A percentile compares a stretch with the other conserved stretches of the same genome.
Evolutionary conservation across 1,140 invertebrate species (phyloP).

Genomic region (Hermetia illucens): DNA sequence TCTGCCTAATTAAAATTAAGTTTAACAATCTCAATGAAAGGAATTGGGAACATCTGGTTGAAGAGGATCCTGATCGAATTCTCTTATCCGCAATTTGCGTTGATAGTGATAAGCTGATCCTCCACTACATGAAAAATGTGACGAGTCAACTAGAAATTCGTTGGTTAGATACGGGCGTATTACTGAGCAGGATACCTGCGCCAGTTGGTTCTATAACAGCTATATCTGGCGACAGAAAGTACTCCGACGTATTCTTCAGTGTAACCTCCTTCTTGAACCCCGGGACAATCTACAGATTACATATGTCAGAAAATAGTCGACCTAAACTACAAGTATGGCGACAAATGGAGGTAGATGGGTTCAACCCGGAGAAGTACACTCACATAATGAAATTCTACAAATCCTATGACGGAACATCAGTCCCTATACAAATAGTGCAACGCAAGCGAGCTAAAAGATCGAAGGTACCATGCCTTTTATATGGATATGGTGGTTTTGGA

Average conservation of each 20-base stretch:
- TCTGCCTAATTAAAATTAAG: too few species aligned
- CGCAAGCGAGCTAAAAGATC: conserved; percentile 47
- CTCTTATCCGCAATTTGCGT: too few species aligned
- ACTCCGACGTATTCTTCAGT: background rate
- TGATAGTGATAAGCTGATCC: too few species aligned
- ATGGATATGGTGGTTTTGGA: conserved; percentile 94
- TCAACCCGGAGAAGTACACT: conserved; percentile 64
- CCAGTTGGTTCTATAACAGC: background rate
- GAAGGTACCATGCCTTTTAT: conserved; percentile 66
- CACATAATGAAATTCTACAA: conserved; percentile 80
- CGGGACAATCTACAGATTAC: background rate
- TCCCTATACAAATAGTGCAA: conserved; percentile 90
- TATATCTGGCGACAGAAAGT: background rate
- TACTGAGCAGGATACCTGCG: too few species aligned
- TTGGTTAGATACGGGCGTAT: too few species aligned
- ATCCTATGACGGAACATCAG: conserved; percentile 83
- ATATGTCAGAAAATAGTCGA: background rate
- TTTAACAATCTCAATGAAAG: too few species aligned
- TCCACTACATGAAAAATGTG: too few species aligned
- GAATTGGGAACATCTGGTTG: too few species aligned
- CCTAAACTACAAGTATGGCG: background rate
- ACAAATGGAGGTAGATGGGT: conserved; percentile 68
- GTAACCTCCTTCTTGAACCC: background rate
- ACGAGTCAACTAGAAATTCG: too few species aligned
- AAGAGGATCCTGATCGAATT: too few species aligned